These are phyloP conservation scores for Calyptomena viridis DNA, from an alignment of 2,113 vertebrate genomes.

Conservation along the genomic window DNA sequence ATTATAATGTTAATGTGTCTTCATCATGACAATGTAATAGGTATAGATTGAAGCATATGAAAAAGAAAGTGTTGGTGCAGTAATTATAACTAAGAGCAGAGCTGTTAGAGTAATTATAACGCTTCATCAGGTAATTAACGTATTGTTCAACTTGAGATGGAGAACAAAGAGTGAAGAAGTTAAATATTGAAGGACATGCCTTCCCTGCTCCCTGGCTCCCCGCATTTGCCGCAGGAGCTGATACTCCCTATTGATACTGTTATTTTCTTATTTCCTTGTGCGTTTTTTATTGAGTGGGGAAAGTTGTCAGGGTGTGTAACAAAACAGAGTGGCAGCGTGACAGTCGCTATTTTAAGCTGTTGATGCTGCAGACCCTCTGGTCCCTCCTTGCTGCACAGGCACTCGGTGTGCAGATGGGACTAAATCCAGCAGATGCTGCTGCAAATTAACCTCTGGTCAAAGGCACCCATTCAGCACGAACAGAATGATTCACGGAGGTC, in stretches of 20 bases:
- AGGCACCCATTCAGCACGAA: rapidly evolving
- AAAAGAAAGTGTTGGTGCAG: constrained; percentile 84
- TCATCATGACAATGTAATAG: constrained; percentile 86
- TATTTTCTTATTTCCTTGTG: constrained; percentile 50
- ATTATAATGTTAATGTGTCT: constrained; percentile 93
- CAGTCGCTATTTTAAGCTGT: rapidly evolving
- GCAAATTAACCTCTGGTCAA: neutral
- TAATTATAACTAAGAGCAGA: constrained; percentile 84
- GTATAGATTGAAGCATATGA: constrained; percentile 84
- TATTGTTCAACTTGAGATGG: constrained; percentile 87
- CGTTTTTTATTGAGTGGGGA: neutral
- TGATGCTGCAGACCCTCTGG: neutral
- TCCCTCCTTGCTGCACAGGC: neutral
- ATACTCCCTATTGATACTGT: constrained; percentile 6
- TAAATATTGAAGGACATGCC: constrained; percentile 88
- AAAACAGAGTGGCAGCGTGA: neutral
- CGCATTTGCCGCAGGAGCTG: neutral
- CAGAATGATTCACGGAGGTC: neutral
- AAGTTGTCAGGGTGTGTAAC: neutral
- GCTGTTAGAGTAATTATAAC: constrained; percentile 91
- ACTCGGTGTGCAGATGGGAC: neutral
- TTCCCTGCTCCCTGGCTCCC: constrained; percentile 59
- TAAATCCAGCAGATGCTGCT: neutral
- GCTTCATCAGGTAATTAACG: constrained; percentile 90
- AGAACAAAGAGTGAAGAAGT: constrained; percentile 84